phyloP scores from a whole-genome alignment of 1,140 invertebrate genomes.

The Tetragnatha versicolor region DNA sequence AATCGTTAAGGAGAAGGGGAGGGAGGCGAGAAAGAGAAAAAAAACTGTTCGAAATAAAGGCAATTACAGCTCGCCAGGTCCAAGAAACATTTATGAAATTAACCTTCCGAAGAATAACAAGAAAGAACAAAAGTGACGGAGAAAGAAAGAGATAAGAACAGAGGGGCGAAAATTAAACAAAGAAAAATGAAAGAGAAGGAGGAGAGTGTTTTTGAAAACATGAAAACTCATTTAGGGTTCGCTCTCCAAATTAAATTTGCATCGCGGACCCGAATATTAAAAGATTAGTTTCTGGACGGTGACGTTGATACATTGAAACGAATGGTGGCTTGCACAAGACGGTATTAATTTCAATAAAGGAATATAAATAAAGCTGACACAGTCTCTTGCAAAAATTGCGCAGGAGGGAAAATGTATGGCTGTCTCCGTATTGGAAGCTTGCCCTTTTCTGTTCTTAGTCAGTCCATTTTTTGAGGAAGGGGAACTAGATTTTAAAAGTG shows the following conservation, averaged over 20 bases:
- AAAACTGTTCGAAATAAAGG: background rate
- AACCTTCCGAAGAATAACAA: no score
- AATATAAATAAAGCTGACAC: background rate
- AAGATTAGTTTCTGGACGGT: slow-evolving; percentile 5
- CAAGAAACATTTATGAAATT: no score
- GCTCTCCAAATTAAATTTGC: slow-evolving; percentile 22
- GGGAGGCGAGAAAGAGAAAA: background rate
- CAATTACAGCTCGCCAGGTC: background rate
- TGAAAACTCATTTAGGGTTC: slow-evolving; percentile 19
- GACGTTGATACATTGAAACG: slow-evolving; percentile 22
- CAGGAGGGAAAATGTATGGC: no score
- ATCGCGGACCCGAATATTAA: slow-evolving; percentile 23
- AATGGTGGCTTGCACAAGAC: background rate
- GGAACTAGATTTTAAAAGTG: no score
- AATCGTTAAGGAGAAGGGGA: no score
- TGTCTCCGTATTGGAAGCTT: no score
- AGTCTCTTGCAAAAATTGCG: background rate
- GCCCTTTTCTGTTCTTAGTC: no score
- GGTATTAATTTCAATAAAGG: background rate
- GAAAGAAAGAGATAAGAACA: no score
- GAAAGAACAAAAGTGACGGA: no score
- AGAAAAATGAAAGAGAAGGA: background rate
- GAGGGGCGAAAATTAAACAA: background rate
- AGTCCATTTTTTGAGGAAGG: no score
- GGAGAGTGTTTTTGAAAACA: background rate